Evolutionary conservation across 2,797 vertebrate genomes (phyloP), one percentile per base, ranked within the genome.

Genomic region (Balearica regulorum): DNA sequence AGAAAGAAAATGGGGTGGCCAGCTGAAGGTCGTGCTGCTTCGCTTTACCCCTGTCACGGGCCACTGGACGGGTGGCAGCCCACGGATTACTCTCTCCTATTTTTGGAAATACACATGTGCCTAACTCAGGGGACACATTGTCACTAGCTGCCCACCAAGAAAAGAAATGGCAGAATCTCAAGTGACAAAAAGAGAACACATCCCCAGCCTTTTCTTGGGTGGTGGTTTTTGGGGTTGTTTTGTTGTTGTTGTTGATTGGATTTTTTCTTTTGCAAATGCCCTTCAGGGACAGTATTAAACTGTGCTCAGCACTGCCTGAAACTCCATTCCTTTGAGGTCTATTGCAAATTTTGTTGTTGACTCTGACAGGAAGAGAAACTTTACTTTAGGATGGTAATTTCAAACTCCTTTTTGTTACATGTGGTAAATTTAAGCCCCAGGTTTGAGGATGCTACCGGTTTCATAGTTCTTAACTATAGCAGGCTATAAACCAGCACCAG

Each of bases 21-120:
- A 79, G 39, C 13, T 73, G 79, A 87, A 72, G 53, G 84, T 44
- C 55, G 33, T 80, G 55, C 39, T 70, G 55, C 43, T 73, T 80
- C 4, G 1, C 43, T 70, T 73, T 21, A 1, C 9, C 11, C 49
- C 16, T 2, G 13, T 85, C 79, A 87, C 0, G 0, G 46, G 75
- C 14, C 89, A 29, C 41, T 16, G 37, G 21, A n/a, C 1, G 10
- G 44, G 65, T 37, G 37, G 83, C 57, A 86, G 69, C 82, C 69
- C 83, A 71, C 14, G 2, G 53, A 75, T 43, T 35, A 53, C 35
- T 55, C n/a, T 80, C 31, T 16, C 44, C 83, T 92, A 73, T 88
- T 88, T 91, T 48, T 46, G 51, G 65, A 73, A 83, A 83, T 43
- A 81, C n/a, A 66, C 44, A 54, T 1, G 2, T 5, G 1, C 55